Percentiles rank a stretch among this genome's conserved stretches.
These are phyloP conservation scores for Rotaria macrura DNA, from an alignment of 2,888 invertebrate genomes.

Conservation along the genomic window DNA sequence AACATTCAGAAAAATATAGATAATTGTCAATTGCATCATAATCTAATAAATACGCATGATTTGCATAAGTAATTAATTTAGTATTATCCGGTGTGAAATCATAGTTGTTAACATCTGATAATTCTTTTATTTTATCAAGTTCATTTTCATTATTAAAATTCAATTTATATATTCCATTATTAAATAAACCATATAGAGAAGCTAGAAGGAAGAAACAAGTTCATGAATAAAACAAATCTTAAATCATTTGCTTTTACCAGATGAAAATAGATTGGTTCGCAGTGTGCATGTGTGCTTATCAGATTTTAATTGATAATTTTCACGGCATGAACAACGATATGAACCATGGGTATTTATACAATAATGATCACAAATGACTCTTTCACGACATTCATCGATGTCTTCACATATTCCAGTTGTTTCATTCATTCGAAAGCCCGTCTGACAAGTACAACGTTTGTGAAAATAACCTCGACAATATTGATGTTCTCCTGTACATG, in stretches of 20 bases:
- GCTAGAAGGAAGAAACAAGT: neutral
- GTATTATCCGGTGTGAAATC: neutral
- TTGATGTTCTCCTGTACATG: neutral
- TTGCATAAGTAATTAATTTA: neutral
- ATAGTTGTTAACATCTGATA: neutral
- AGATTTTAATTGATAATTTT: slow-evolving; percentile 27
- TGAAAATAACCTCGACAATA: neutral
- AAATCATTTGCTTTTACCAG: neutral
- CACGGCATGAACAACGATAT: slow-evolving; percentile 28
- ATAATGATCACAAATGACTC: slow-evolving; percentile 31
- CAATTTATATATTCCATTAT: neutral
- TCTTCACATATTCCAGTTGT: slow-evolving; percentile 21
- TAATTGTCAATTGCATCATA: neutral
- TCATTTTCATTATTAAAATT: neutral
- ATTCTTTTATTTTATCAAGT: neutral
- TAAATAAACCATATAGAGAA: neutral
- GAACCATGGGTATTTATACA: slow-evolving; percentile 31
- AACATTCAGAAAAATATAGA: neutral
- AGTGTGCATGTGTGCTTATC: slow-evolving; percentile 29
- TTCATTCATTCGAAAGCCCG: slow-evolving; percentile 25
- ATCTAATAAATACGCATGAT: neutral
- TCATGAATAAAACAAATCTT: no score
- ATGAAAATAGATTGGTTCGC: neutral
- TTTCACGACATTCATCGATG: neutral
- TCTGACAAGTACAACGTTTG: slow-evolving; percentile 23